Base-by-base conservation (phyloP, 2,113 vertebrate genomes). In the Apus apus region DNA sequence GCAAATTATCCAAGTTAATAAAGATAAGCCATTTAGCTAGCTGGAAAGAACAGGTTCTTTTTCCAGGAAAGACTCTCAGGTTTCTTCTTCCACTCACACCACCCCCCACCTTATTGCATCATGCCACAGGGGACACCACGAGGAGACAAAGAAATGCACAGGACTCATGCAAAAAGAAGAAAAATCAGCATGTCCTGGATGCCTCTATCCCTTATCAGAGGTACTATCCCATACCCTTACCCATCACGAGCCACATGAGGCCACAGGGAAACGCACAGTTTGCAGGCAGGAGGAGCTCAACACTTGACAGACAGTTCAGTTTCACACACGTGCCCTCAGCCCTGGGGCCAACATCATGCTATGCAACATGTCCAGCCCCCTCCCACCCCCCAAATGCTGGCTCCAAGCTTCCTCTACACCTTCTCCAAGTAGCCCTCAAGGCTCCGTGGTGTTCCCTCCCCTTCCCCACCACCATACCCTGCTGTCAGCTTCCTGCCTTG, bases 271-370 rank as follows among this genome's bases (percentile, higher is more conserved):
- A 43, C 43, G 43, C 36, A 4, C 36, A 4, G 4, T 50, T n/a
- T 62, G 38, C n/a, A 25, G 38, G 17, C 9, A 12, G 43, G 32
- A 12, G 43, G 43, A 64, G 38, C 8, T 36, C 25, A 60, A 18
- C 4, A 11, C 5, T 43, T 36, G 11, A 21, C 0, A 3, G 19
- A 7, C 19, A 43, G 53, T 43, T 29, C 11, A 21, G 23, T 45
- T 74, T 27, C 38, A 46, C 29, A 11, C 27, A 40, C 43, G 40
- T 1, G 4, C 20, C 76, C 40, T 53, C 51, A 40, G 68, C 43
- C 60, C 17, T 20, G 21, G 13, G 26, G 36, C 27, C 3, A 0
- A 4, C 15, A 2, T 4, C 2, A 3, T 4, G 5, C 0, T 0
- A 34, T 3, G 5, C 25, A 25, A 57, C 32, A 85, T 2, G 15